Evolutionary conservation across 2,888 invertebrate species (phyloP).

Genomic region (Bugula neritina): DNA sequence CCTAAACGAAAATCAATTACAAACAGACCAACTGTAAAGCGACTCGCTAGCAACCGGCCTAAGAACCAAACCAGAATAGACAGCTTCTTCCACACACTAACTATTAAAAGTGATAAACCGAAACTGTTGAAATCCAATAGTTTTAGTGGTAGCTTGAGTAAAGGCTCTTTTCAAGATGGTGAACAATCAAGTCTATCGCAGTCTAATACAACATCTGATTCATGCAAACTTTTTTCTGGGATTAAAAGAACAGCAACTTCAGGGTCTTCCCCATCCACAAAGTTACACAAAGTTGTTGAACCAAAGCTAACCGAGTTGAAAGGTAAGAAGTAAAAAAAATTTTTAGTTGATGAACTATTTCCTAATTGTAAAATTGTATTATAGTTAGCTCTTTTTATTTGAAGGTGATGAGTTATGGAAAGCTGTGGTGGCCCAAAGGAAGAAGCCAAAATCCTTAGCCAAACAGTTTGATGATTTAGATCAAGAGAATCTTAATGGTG

Average conservation of each 20-base stretch:
- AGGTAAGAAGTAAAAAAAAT: background rate
- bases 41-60: background rate
- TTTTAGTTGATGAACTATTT: no score
- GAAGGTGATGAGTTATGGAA: constrained; percentile 15
- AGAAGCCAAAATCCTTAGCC: constrained; percentile 11
- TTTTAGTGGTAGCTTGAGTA: background rate
- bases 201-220: background rate
- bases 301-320: constrained; percentile 10
- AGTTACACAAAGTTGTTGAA: background rate
- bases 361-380: no score
- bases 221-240: background rate
- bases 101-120: background rate
- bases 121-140: no score
- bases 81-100: background rate
- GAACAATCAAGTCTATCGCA: background rate
- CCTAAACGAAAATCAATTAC: background rate
- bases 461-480: background rate
- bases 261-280: background rate
- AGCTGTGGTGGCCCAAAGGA: constrained; percentile 15
- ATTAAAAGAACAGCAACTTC: background rate
- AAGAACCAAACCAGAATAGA: background rate
- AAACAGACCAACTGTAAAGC: background rate
- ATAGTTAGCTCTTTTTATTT: background rate
- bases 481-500: background rate
- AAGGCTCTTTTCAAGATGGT: background rate